Evolutionary conservation across 2,797 vertebrate genomes (phyloP).

Genomic region (Peromyscus attwateri): DNA sequence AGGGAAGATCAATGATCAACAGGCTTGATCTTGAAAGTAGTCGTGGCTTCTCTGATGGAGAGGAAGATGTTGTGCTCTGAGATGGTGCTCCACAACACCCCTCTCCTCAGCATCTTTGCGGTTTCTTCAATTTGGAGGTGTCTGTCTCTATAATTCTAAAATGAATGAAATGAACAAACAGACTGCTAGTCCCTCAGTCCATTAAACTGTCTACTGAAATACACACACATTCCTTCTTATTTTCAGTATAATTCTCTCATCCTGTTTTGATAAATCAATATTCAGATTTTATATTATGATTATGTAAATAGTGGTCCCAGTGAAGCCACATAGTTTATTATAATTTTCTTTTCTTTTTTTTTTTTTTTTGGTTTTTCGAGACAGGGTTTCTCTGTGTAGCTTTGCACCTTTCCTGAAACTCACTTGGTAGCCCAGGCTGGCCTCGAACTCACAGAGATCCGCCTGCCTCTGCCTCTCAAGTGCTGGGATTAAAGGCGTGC

Average conservation of each 20-base stretch:
- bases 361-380: too few species aligned
- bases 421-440: too few species aligned
- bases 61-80: neutral
- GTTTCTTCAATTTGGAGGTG: neutral
- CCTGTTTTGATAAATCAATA: neutral
- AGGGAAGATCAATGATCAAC: neutral
- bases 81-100: neutral
- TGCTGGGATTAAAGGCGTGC: too few species aligned
- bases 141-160: conserved; percentile 27
- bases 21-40: neutral
- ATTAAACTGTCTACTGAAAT: neutral
- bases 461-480: too few species aligned
- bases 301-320: neutral
- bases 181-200: neutral
- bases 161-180: neutral
- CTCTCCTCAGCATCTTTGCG: neutral
- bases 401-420: too few species aligned
- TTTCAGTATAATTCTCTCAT: neutral
- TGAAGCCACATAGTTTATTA: neutral
- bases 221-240: neutral
- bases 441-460: too few species aligned
- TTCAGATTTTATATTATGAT: neutral
- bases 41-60: neutral
- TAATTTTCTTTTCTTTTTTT: conserved; percentile 36
- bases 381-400: too few species aligned